Percentiles rank a stretch among this genome's conserved stretches.
Evolutionary conservation across 2,113 vertebrate genomes (phyloP).

Genomic region (Ellobius talpinus): DNA sequence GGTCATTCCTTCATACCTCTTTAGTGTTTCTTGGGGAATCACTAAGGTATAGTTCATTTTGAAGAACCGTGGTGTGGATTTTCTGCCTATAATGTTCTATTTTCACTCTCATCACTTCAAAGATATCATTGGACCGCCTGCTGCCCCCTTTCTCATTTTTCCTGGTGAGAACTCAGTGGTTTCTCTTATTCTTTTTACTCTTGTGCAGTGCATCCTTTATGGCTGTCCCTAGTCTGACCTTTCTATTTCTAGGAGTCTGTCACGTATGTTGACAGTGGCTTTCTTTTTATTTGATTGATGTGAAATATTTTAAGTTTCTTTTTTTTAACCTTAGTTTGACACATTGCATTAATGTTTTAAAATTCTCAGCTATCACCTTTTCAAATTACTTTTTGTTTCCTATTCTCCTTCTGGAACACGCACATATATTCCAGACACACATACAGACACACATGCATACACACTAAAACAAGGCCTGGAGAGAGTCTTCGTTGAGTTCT

Average conservation of each 20-base stretch:
- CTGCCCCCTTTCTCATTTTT: not conserved
- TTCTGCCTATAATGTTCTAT: not conserved
- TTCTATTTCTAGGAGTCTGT: not conserved
- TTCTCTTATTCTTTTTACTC: not conserved
- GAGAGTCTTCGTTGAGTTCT: not conserved
- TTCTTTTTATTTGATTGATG: not conserved
- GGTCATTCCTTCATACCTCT: not conserved
- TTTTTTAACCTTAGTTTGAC: not conserved
- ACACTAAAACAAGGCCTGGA: not conserved
- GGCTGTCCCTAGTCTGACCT: not conserved
- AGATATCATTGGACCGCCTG: not conserved
- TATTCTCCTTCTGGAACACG: not conserved
- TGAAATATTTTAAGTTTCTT: not conserved
- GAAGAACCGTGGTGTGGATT: not conserved
- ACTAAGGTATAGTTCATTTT: not conserved
- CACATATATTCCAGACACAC: not conserved
- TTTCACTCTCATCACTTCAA: not conserved
- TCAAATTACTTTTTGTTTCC: not conserved
- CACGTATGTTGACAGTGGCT: not conserved
- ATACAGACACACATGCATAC: too few species aligned
- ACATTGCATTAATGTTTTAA: constrained; percentile 30
- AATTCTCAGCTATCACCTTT: not conserved
- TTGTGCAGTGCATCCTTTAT: not conserved
- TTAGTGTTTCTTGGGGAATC: not conserved
- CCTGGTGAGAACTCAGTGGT: not conserved